Base-by-base conservation (phyloP, 2,113 vertebrate genomes). In the Centrocercus urophasianus region DNA sequence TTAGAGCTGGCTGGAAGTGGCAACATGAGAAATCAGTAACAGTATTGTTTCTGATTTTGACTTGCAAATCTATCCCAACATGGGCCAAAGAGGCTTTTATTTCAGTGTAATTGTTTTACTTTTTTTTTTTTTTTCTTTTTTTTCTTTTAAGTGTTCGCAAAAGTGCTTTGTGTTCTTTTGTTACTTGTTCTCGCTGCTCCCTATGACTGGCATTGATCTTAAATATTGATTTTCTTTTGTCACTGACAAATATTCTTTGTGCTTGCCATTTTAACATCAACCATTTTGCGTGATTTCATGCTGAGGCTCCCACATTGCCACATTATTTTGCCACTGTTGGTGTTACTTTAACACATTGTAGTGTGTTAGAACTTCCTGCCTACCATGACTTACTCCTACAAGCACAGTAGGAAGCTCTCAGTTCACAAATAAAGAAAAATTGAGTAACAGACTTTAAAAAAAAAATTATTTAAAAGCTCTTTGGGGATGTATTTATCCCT, bases 251-350 rank as follows among this genome's bases (percentile, higher is more conserved):
- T 86, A 94, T 79, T 89, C 81, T 64, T 88, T 90, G 57, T 95
- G 76, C 89, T 96, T 97, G 94, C 75, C 52, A 87, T 93, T 93
- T 92, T 63, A 86, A 71, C 85, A 40, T 64, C 57, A 92, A 90
- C 67, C 76, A 92, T 93, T 95, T 94, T 75, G 40, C 83, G 92
- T 2, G 36, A 86, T 79, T 32, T 54, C 94, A 86, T 74, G 80
- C 91, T 91, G 91, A 88, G 85, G 54, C 78, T 92, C 86, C 83
- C 83, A 80, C 30, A 3, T 40, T 47, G 65, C 61, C 65, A 82
- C 38, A 66, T 96, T 93, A 92, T 93, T 95, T 96, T 95, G 75
- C 86, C 93, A 42, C 79, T 93, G 84, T 93, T 96, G 81, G 88
- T 86, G 74, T 83, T 96, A 71, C 75, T 94, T 90, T 86, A 95